Base-by-base conservation (phyloP, 2,113 vertebrate species). In the Propithecus coquereli region DNA sequence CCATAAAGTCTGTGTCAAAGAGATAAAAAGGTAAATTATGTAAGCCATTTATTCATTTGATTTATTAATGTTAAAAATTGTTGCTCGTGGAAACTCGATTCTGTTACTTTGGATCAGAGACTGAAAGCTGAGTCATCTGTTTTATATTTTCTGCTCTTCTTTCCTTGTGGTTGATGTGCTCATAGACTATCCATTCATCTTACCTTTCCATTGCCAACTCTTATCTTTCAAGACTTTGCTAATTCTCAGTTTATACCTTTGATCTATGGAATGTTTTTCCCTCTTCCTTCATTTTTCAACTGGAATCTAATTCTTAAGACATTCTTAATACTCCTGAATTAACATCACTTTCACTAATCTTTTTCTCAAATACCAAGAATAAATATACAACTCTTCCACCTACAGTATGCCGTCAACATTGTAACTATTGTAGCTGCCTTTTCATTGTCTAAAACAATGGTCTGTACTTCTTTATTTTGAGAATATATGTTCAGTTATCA, bases 1-100 rank as follows among this genome's bases (percentile, higher is more conserved):
- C 9, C 98, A 99, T 70, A 99, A 98, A 98, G 99, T 99, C 97
- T 99, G 99, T 92, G 94, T 99, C 63, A 99, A 99, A 95, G 99
- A 99, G 97, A 98, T 99, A 11, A 99, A 99, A 98, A 99, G 99
- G 99, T 97, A 65, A 50, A 34, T 50, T 54, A 0, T 20, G 13
- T 14, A 32, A n/a, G 77, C n/a, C 23, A 5, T 43, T 47, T 20
- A 9, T 73, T 90, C 43, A 27, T 74, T 27, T 83, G 84, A 25
- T 14, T 74, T 82, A 18, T 14, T 87, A 54, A 30, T 30, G 20
- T 74, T 87, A 34, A 70, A 54, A 61, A 54, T 27, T 63, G 3
- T 37, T 92, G 47, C 23, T 80, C n/a, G 11, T 52, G 27, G 34
- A 87, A 74, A 17, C 20, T 74, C 68, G 70, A 37, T 43, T 93